Evolutionary conservation across 2,888 invertebrate species (phyloP).

Genomic region (Julus scanicus): DNA sequence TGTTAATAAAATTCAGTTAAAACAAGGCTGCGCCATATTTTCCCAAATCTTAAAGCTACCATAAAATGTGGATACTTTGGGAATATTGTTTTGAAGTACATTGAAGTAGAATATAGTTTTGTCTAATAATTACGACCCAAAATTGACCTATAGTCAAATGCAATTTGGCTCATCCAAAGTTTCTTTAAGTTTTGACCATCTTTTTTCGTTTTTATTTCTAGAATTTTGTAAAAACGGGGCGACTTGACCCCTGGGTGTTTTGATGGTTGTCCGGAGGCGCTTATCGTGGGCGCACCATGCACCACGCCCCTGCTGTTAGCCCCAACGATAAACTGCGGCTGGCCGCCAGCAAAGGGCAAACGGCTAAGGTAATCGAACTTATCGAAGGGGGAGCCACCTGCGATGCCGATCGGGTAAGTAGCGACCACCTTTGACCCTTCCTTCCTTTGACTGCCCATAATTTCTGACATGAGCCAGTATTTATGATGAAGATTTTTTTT

Average conservation of each 20-base stretch:
- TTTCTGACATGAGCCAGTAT: no score
- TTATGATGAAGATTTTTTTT: conserved; percentile 48
- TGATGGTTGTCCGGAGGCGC: not conserved
- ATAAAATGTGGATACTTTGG: no score
- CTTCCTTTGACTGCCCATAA: not conserved
- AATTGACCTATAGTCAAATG: no score
- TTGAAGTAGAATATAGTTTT: no score
- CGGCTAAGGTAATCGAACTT: conserved; percentile 64
- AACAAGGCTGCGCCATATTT: no score
- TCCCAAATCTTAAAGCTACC: no score
- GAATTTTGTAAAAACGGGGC: no score
- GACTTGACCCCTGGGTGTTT: not conserved
- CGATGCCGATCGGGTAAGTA: conserved; percentile 65
- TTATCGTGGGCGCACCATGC: conserved; percentile 30
- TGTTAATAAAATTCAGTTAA: no score
- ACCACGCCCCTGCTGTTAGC: not conserved
- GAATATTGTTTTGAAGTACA: no score
- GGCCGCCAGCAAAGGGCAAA: conserved; percentile 66
- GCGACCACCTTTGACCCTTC: not conserved
- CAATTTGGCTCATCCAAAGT: no score
- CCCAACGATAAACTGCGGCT: conserved; percentile 63
- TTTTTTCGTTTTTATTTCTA: no score
- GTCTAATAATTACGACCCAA: no score
- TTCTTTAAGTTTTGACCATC: not conserved
- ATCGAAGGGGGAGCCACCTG: conserved; percentile 64